Conservation (phyloP, 2,797 vertebrate species). For the Channallabes apus region DNA sequence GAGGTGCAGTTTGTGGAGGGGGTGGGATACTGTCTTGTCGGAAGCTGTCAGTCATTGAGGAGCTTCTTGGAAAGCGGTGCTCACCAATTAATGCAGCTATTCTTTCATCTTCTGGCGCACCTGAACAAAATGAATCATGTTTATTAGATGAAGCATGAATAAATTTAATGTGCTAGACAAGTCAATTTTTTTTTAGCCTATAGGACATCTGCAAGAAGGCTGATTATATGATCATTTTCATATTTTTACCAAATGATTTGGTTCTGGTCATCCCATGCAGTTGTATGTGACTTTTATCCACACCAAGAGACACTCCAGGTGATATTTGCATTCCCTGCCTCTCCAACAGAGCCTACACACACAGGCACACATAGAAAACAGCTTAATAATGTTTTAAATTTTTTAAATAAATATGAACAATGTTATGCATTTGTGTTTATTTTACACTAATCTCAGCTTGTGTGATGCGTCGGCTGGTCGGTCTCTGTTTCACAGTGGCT, state of each 20-base stretch:
- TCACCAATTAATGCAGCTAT: constrained; percentile 89
- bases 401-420: background rate
- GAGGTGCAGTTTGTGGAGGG: constrained; percentile 90
- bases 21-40: constrained; percentile 87
- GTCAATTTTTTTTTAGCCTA: background rate
- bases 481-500: constrained; percentile 93
- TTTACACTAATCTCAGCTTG: constrained; percentile 93
- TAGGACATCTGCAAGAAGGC: background rate
- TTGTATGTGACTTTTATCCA: constrained; percentile 87
- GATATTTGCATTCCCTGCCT: constrained; percentile 88
- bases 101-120: constrained; percentile 87
- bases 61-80: constrained; percentile 91
- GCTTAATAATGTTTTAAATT: background rate
- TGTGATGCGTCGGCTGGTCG: constrained; percentile 90
- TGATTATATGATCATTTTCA: background rate
- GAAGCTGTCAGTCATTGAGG: constrained; percentile 92
- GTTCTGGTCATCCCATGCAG: constrained; percentile 94
- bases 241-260: constrained; percentile 89
- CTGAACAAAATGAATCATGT: constrained; percentile 64
- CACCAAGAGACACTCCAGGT: constrained; percentile 66
- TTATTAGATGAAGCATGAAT: background rate
- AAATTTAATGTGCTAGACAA: background rate
- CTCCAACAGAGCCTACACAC: constrained; percentile 87
- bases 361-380: constrained; percentile 7
- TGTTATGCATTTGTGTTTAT: constrained; percentile 3